phyloP scores from a whole-genome alignment of 2,113 vertebrate species.

The Nesospiza acunhae region DNA sequence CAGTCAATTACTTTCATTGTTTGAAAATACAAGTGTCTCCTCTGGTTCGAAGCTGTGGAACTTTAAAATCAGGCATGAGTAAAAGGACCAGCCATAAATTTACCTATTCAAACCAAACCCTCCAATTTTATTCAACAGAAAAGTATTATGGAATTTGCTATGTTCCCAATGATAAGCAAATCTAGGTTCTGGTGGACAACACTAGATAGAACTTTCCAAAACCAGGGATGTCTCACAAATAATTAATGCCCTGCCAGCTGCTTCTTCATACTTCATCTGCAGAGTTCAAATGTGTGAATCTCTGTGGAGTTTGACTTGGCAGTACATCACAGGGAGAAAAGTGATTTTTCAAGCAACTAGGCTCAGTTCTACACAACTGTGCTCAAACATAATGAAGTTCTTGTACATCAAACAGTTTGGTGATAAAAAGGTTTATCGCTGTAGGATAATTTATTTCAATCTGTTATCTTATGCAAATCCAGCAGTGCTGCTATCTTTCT shows the following conservation, averaged over 20 bases:
- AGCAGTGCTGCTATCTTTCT: not conserved
- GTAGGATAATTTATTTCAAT: not conserved
- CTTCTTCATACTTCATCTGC: not conserved
- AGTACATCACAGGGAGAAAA: not conserved
- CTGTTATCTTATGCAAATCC: not conserved
- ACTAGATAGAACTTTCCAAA: not conserved
- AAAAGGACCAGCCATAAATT: not conserved
- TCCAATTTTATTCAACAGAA: not conserved
- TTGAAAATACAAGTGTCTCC: not conserved
- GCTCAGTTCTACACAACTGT: not conserved
- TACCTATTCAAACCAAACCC: not conserved
- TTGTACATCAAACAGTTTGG: not conserved
- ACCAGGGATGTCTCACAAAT: not conserved
- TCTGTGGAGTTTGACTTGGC: not conserved
- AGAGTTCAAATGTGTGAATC: not conserved
- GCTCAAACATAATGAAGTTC: not conserved
- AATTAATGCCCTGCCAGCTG: not conserved
- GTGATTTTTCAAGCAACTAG: not conserved
- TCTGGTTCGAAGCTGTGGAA: not conserved
- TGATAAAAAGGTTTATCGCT: not conserved
- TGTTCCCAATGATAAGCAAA: not conserved
- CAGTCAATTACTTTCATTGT: not conserved
- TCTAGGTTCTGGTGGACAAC: not conserved
- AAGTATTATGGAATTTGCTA: not conserved
- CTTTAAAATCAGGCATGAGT: not conserved